Evolutionary conservation across 1,140 invertebrate genomes (phyloP).

Genomic region (Leucophenga varia): DNA sequence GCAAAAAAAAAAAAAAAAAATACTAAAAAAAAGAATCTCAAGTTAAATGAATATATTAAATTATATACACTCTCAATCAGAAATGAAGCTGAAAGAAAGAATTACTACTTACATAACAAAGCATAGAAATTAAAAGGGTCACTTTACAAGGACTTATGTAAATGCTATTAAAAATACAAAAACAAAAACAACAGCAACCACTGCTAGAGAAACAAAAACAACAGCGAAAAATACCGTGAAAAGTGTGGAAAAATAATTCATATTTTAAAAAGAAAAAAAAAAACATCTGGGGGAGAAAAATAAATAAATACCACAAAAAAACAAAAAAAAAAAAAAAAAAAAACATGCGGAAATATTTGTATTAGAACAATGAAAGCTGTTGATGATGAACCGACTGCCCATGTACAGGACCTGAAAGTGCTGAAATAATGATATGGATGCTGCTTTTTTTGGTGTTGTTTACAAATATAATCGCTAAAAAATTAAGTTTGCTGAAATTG

Average conservation of each 20-base stretch:
- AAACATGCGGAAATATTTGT: slow-evolving; percentile 12
- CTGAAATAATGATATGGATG: slow-evolving; percentile 6
- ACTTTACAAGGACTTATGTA: slow-evolving; percentile 49
- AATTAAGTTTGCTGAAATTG: slow-evolving; percentile 55
- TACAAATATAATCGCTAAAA: slow-evolving; percentile 55
- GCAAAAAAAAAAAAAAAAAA: slow-evolving; percentile 27
- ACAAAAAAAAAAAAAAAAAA: not conserved
- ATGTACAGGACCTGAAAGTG: slow-evolving; percentile 21
- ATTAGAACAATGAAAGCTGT: not conserved
- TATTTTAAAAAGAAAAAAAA: slow-evolving; percentile 23
- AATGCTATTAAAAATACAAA: slow-evolving; percentile 31
- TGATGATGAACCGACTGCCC: slow-evolving; percentile 32
- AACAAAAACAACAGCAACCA: slow-evolving; percentile 25
- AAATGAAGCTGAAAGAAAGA: slow-evolving; percentile 13
- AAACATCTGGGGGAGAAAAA: too few species aligned
- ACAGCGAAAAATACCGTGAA: slow-evolving; percentile 43
- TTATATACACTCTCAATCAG: slow-evolving; percentile 16
- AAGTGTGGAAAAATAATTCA: slow-evolving; percentile 53
- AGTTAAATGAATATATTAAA: slow-evolving; percentile 54
- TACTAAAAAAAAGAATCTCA: slow-evolving; percentile 12
- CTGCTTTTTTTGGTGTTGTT: slow-evolving; percentile 21
- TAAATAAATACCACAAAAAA: too few species aligned
- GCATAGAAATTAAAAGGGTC: slow-evolving; percentile 53
- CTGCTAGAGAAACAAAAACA: too few species aligned
- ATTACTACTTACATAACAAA: slow-evolving; percentile 32